Evolutionary conservation across 2,888 invertebrate species (phyloP).

Genomic region (Trisateles emortualis): DNA sequence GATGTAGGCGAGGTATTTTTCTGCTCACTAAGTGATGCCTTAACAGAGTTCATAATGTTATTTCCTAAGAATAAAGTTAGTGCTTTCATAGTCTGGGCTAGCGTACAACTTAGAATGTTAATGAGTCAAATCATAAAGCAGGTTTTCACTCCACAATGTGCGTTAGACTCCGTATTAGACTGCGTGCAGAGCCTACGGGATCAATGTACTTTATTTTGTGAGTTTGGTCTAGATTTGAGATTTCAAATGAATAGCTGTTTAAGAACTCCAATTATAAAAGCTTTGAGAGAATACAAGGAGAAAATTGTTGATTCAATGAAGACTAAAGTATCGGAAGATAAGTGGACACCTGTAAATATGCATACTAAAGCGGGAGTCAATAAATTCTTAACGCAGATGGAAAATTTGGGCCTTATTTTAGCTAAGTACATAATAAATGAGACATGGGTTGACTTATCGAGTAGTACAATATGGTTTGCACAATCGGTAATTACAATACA

Average conservation of each 20-base stretch:
- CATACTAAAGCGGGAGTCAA: conserved; percentile 90
- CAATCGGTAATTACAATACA: conserved; percentile 91
- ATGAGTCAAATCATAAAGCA: conserved; percentile 94
- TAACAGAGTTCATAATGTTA: conserved; percentile 88
- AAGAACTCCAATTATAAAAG: conserved; percentile 91
- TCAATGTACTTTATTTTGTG: conserved; percentile 88
- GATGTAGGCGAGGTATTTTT: conserved; percentile 95
- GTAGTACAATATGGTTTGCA: conserved; percentile 93
- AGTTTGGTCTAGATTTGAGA: conserved; percentile 95
- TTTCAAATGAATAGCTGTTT: conserved; percentile 96
- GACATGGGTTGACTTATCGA: conserved; percentile 91
- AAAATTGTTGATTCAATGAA: conserved; percentile 94
- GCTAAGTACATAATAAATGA: conserved; percentile 88
- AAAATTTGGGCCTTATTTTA: conserved; percentile 89
- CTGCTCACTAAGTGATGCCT: conserved; percentile 92
- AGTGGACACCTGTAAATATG: conserved; percentile 94
- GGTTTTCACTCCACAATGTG: conserved; percentile 95
- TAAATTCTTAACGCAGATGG: conserved; percentile 90
- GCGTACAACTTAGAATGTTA: conserved; percentile 92
- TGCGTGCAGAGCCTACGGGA: conserved; percentile 93
- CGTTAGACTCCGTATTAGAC: conserved; percentile 93
- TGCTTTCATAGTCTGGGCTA: conserved; percentile 96
- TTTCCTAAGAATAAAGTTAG: conserved; percentile 91
- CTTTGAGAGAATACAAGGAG: conserved; percentile 92
- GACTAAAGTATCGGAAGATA: conserved; percentile 92